Conservation (phyloP, 1,140 invertebrate species). For the Drosophila eugracilis region DNA sequence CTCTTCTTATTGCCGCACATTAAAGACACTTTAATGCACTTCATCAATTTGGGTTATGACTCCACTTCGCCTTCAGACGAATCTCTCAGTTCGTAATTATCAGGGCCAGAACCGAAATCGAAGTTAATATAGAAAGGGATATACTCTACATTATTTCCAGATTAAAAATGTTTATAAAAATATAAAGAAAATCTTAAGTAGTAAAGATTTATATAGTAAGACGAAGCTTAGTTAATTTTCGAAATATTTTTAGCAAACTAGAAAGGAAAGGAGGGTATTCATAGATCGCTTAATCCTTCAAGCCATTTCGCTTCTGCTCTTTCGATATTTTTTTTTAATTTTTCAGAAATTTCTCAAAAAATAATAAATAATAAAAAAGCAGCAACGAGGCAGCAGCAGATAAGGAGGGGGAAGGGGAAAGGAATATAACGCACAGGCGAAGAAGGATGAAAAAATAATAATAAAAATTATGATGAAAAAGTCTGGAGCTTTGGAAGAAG, state of each 20-base stretch:
- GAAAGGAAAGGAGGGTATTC: constrained; percentile 23
- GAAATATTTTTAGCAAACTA: background rate
- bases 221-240: too few relatives aligned
- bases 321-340: constrained; percentile 7
- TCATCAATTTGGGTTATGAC: constrained; percentile 76
- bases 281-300: background rate
- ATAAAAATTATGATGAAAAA: constrained; percentile 80
- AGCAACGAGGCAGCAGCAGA: constrained; percentile 49
- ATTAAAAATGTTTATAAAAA: too few relatives aligned
- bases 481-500: constrained; percentile 64
- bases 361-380: constrained; percentile 68
- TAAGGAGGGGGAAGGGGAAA: constrained; percentile 33
- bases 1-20: constrained; percentile 39
- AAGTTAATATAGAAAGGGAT: background rate
- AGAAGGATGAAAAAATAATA: constrained; percentile 50
- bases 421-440: constrained; percentile 29
- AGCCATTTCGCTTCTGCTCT: background rate
- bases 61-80: constrained; percentile 50
- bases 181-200: too few relatives aligned
- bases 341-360: constrained; percentile 69
- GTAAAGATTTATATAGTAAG: too few relatives aligned
- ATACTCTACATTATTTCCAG: constrained; percentile 4
- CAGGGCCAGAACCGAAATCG: background rate
- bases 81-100: constrained; percentile 55
- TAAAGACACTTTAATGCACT: constrained; percentile 79